phyloP scores from a whole-genome alignment of 1,140 invertebrate species.

The Drosophila punjabiensis region DNA sequence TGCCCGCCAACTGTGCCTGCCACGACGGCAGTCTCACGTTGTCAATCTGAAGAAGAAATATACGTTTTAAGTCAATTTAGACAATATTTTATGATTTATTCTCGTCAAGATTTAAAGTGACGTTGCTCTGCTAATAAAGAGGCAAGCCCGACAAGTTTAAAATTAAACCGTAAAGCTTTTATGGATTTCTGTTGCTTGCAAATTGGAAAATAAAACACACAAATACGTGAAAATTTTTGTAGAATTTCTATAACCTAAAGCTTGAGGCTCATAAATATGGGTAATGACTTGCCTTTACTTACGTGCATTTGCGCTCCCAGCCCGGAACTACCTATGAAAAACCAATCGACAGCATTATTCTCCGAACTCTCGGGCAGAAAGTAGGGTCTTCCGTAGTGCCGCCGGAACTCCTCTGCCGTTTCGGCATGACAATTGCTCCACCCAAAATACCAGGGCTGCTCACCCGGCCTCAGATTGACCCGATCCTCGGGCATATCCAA shows the following conservation, averaged over 20 bases:
- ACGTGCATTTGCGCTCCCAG: constrained; percentile 98
- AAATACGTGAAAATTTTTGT: not conserved
- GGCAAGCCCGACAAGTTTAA: not conserved
- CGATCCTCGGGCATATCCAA: constrained; percentile 91
- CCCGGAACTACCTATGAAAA: constrained; percentile 97
- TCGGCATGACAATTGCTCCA: constrained; percentile 97
- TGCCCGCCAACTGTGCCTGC: constrained; percentile 96
- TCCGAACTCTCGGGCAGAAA: constrained; percentile 94
- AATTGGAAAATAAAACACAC: not conserved
- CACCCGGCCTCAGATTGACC: constrained; percentile 87
- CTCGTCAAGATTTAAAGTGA: not conserved
- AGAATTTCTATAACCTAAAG: not conserved
- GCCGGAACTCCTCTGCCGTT: constrained; percentile 90
- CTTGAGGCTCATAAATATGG: not conserved
- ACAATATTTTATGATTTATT: constrained; percentile 1
- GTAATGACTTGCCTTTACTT: constrained; percentile 60
- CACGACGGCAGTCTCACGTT: constrained; percentile 96
- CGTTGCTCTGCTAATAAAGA: not conserved
- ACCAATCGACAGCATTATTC: constrained; percentile 95
- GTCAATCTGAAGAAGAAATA: constrained; percentile 90
- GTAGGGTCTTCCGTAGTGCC: constrained; percentile 94
- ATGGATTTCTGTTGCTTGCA: not conserved
- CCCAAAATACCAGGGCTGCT: constrained; percentile 94
- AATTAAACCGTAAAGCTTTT: not conserved
- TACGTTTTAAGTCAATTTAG: not conserved